Percentiles rank a stretch among this genome's conserved stretches.
These are phyloP conservation scores for Palythoa caribaeorum DNA, from an alignment of 92 coral and sea anemone species.

Conservation along the genomic window DNA sequence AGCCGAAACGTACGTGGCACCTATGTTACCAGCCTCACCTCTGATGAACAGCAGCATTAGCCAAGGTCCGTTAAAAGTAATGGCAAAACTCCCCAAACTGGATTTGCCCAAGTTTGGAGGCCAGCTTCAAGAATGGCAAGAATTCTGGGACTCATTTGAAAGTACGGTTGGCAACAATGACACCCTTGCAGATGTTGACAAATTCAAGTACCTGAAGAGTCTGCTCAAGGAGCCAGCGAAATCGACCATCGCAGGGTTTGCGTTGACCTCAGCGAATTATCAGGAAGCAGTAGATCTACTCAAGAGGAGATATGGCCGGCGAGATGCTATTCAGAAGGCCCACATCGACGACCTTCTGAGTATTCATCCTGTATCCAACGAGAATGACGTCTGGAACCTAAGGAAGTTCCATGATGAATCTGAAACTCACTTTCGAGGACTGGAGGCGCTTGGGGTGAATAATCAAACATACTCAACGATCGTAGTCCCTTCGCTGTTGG, in stretches of 20 bases:
- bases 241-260: conserved; percentile 64
- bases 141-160: conserved; percentile 70
- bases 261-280: conserved; percentile 65
- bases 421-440: conserved; percentile 60
- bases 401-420: conserved; percentile 59
- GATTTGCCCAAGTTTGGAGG: conserved; percentile 64
- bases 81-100: conserved; percentile 62
- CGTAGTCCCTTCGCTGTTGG: conserved; percentile 61
- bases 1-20: background rate
- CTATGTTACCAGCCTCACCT: background rate
- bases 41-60: background rate
- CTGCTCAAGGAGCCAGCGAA: conserved; percentile 59
- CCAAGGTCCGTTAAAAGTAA: background rate
- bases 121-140: conserved; percentile 68
- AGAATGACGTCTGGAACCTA: conserved; percentile 55
- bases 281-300: conserved; percentile 52
- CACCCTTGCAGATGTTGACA: conserved; percentile 50
- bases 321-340: conserved; percentile 61
- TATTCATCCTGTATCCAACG: conserved; percentile 44
- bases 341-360: conserved; percentile 61
- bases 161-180: conserved; percentile 58
- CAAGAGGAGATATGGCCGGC: conserved; percentile 60
- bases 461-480: conserved; percentile 59
- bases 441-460: conserved; percentile 61
- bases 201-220: conserved; percentile 58